These are phyloP conservation scores for Meriones psammophilus DNA, from an alignment of 2,797 vertebrate genomes.

Conservation along the genomic window DNA sequence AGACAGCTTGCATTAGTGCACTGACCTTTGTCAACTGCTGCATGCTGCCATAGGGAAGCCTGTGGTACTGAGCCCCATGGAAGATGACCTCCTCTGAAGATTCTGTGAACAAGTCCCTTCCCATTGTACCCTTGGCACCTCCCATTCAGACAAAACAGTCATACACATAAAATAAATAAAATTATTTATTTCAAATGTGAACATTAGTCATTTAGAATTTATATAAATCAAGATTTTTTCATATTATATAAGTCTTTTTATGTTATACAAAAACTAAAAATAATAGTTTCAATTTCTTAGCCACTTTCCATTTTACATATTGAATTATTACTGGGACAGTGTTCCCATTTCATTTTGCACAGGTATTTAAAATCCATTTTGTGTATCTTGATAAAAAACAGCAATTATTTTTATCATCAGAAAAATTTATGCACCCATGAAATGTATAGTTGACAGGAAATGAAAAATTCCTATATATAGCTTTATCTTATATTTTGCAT, in stretches of 20 bases:
- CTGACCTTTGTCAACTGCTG: rapidly evolving
- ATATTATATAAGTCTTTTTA: slow-evolving; percentile 7
- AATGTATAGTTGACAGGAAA: slow-evolving; percentile 35
- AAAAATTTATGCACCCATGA: not conserved
- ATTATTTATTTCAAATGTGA: not conserved
- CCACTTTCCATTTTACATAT: not conserved
- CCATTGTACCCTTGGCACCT: not conserved
- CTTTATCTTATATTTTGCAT: slow-evolving; percentile 65
- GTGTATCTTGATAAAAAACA: not conserved
- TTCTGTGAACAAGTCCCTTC: not conserved
- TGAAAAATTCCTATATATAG: not conserved
- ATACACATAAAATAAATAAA: not conserved
- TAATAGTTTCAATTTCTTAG: not conserved
- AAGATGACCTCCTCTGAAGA: not conserved
- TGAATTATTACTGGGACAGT: not conserved
- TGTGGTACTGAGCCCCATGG: no score
- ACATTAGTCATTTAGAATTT: slow-evolving; percentile 36
- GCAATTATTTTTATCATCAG: slow-evolving; percentile 1
- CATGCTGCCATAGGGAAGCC: no score
- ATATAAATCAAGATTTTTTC: slow-evolving; percentile 34
- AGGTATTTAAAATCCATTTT: slow-evolving; percentile 25
- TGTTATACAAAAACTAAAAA: not conserved
- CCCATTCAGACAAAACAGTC: not conserved
- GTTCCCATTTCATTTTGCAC: not conserved
- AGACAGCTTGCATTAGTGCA: not conserved